Evolutionary conservation across 2,888 invertebrate species (phyloP), one percentile per base, ranked within the genome.

Genomic region (Xestia rhomboidea): DNA sequence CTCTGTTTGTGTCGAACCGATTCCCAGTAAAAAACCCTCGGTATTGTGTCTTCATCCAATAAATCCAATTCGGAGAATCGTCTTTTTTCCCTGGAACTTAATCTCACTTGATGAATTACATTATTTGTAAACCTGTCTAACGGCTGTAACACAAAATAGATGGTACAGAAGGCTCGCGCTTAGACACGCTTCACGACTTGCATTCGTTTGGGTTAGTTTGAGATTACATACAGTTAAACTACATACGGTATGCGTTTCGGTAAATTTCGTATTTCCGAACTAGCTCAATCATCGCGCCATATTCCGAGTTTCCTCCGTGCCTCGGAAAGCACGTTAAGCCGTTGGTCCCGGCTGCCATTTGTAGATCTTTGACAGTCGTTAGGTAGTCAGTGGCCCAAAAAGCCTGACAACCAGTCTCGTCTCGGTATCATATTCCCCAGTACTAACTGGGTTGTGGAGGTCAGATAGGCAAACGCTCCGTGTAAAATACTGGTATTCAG

Each of bases 101-200:
- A 82, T 85, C 82, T 71, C 46, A 64, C 15, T 85, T 83, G 83
- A 82, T 83, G 82, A 83, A 85, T 85, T 73, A 73, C 77, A 30
- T 85, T 77, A 77, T 82, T 85, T 85, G 70, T 68, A 49, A 81
- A 73, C 27, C 70, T 71, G 68, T 57, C 60, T n/a, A 44, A 15
- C 44, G 30, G 27, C 15, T 18, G 5, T 13, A 1, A 30, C 41
- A 44, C 13, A 10, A 15, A 34, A 27, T 0, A 51, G 0, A 44
- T 30, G 10, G 1, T 27, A 1, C 62, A 72, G 80, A 80, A 77
- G 72, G 21, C 41, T 0, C 34, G 18, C 30, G 4, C 30, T 21
- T 3, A 18, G 27, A 30, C 2, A 57, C 27, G 7, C 27, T 27
- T 7, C 57, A 49, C 49, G 3, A 60, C 15, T 57, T 57, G 57